Evolutionary conservation across 2,113 vertebrate species (phyloP).

Genomic region (Grallaria varia): DNA sequence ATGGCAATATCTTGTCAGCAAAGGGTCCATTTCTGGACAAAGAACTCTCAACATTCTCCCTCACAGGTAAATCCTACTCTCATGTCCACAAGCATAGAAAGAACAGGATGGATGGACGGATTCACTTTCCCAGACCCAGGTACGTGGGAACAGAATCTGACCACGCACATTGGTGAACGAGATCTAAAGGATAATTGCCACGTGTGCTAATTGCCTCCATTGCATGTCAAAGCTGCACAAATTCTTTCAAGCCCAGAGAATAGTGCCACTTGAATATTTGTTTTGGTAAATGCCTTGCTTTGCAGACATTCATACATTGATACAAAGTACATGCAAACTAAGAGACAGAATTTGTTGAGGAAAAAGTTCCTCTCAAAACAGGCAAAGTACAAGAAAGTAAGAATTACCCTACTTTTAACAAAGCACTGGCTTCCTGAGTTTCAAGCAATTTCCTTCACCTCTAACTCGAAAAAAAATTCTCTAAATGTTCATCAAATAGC

Average conservation of each 20-base stretch:
- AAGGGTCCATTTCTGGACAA: not conserved
- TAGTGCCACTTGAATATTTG: not conserved
- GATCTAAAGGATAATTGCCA: not conserved
- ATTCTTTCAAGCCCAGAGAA: not conserved
- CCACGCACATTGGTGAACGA: not conserved
- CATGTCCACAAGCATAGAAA: fast-evolving
- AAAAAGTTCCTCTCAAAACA: not conserved
- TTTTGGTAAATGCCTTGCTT: not conserved
- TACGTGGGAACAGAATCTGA: not conserved
- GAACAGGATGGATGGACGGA: not conserved
- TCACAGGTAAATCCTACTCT: not conserved
- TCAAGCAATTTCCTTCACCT: not conserved
- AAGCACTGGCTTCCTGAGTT: not conserved
- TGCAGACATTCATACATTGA: not conserved
- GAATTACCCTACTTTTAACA: not conserved
- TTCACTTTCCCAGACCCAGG: not conserved
- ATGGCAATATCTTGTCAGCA: not conserved
- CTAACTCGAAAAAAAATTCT: not conserved
- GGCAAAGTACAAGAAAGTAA: not conserved
- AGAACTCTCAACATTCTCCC: not conserved
- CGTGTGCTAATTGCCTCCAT: not conserved
- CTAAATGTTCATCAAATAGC: not conserved
- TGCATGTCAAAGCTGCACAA: not conserved
- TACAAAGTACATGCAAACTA: not conserved
- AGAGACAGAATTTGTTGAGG: not conserved